A percentile compares a stretch with the other conserved stretches of the same genome.
Conservation (phyloP, 2,797 vertebrate species). For the Arremon brunneinucha region DNA sequence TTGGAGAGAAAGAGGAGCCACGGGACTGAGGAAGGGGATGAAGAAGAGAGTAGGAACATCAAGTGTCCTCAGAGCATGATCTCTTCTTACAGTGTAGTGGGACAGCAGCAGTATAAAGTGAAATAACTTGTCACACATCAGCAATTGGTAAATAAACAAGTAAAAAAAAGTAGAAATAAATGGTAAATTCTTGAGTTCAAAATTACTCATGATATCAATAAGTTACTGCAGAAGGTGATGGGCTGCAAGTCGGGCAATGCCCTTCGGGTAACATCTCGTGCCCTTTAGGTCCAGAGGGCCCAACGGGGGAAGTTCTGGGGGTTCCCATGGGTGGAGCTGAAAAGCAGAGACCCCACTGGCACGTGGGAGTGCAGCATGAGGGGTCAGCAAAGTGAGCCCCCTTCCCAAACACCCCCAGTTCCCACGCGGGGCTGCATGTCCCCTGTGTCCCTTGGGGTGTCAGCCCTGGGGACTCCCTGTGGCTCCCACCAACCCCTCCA, state of each 20-base stretch:
- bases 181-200: not conserved
- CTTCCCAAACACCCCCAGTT: too few species aligned
- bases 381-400: not conserved
- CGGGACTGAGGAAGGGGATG: rapidly evolving
- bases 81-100: not conserved
- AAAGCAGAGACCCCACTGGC: not conserved
- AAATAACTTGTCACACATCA: rapidly evolving
- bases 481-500: not conserved
- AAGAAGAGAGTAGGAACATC: not conserved
- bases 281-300: rapidly evolving
- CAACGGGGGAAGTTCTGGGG: rapidly evolving
- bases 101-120: not conserved
- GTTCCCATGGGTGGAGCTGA: not conserved
- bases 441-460: rapidly evolving
- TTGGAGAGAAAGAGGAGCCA: not conserved
- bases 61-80: rapidly evolving
- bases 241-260: rapidly evolving
- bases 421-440: rapidly evolving
- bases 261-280: rapidly evolving
- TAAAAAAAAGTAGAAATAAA: not conserved
- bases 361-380: not conserved
- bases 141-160: not conserved
- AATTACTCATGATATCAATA: rapidly evolving
- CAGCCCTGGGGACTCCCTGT: not conserved
- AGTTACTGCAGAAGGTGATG: not conserved